Base-by-base conservation (phyloP, 2,888 invertebrate genomes). In the Petrolisthes manimaculis region DNA sequence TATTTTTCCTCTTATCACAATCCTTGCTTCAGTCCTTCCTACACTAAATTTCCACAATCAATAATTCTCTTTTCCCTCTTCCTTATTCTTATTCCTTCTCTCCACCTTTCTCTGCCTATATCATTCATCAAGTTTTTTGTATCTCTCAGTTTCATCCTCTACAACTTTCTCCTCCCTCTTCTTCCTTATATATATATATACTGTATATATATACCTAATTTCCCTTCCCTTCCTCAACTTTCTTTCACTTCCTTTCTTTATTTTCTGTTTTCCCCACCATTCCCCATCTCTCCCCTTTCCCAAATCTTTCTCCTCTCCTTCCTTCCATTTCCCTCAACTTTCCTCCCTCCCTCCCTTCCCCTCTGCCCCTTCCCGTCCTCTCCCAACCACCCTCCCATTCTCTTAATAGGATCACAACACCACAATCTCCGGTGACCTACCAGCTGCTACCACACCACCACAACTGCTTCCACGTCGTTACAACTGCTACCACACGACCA, bases 311-410 rank as follows among this genome's bases (percentile, higher is more conserved):
- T 51, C 53, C 77, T n/a, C 9, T 24, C 21, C 80, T 24, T 8
- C 80, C 61, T 18, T 24, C 24, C 14, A n/a, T 5, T 55, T 21
- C 24, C n/a, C 53, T 80, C 14, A 12, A 6, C 56, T 56, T 21
- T 9, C 56, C 61, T 80, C 80, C 51, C 61, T 80, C 80, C 21
- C 53, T 80, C 77, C 55, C 80, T 56, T 21, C 56, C 80, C 37
- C 77, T 24, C 37, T 14, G 0, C 51, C 12, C 5, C 4, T 51
- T 14, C 5, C 71, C n/a, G 51, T n/a, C 71, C 53, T 83, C 71
- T 21, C 24, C n/a, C 67, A 67, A 67, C 67, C n/a, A 67, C 67
- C 67, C 67, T n/a, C 67, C n/a, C 67, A 12, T 67, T 67, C 67
- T n/a, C 14, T 67, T n/a, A 67, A 14, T n/a, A 67, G 67, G 12